Base-by-base conservation (phyloP, 2,113 vertebrate species). In the Labeo rohita region DNA sequence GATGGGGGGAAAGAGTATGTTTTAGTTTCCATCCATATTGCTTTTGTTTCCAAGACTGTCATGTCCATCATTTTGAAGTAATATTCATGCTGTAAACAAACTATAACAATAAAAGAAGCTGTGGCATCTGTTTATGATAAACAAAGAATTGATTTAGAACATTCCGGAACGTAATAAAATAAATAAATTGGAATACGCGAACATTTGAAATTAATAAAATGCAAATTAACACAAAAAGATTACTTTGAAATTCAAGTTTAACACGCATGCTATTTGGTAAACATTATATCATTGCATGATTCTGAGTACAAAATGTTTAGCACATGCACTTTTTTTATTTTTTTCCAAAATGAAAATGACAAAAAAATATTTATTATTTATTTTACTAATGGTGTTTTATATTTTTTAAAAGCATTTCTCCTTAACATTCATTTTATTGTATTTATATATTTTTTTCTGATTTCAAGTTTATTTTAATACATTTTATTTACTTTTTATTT, bases 81-180 rank as follows among this genome's bases (percentile, higher is more conserved):
- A 61, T 79, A 59, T 61, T 43, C 75, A 12, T 15, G 11, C 36
- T 15, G 77, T 61, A 79, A 79, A 79, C 77, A 79, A 56, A 79
- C n/a, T 8, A 45, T 18, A 61, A 61, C 10, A 79, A 59, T 77
- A 77, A 16, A 77, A 77, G 49, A 56, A 77, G 10, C 15, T 43
- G 54, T n/a, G 11, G 36, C 77, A 61, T 61, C 54, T 79, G 77
- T 61, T 43, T 45, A 23, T 79, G 36, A 79, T 78, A 78, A 54
- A 77, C 50, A 77, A 52, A 56, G 50, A 56, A 78, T 56, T 78
- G 75, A 39, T 79, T 79, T 45, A 21, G 18, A 79, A 39, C 77
- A 61, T 79, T 79, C 54, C 77, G 6, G 18, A 79, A 43, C 6
- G 7, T 0, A 61, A 45, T n/a, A 79, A 5, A 72, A 72, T 43